Base-by-base conservation (phyloP, 2,113 vertebrate genomes). In the Mustela lutreola region DNA sequence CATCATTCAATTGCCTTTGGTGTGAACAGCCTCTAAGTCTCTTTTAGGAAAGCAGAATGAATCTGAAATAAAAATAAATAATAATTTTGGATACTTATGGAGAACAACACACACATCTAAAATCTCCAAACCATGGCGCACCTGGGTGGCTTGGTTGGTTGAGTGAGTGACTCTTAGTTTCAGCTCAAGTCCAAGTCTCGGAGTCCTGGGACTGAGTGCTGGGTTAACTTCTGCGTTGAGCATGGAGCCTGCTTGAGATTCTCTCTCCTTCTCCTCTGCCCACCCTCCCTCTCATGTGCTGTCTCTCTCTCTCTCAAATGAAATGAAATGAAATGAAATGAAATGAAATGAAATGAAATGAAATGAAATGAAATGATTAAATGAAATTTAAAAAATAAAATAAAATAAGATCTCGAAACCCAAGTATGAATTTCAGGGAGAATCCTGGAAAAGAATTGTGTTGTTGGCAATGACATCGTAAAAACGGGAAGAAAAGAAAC, bases 61-160 rank as follows among this genome's bases (percentile, higher is more conserved):
- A 5, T n/a, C 76, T 71, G 73, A 80, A 71, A 76, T 65, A 48
- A 73, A 97, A 89, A 84, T 31, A 78, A 93, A 60, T 9, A 42
- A 42, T 90, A 14, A 9, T 1, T 70, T 82, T 65, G 50, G 42
- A 33, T 7, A 7, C 3, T 15, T 15, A 21, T 39, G 26, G 28
- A 92, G n/a, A 83, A 15, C 0, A 12, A 63, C 45, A 15, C 10
- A 4, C 11, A 11, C 63, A 1, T 92, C 31, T n/a, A 67, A 48
- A 73, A 81, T 21, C 24, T 26, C 21, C 31, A 33, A 67, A 33
- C 63, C 14, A 33, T 18, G 63, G 63, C 0, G 6, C 6, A 2
- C 63, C 63, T 67, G 63, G 14, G 31, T 16, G 63, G 63, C 63
- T 33, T 6, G 16, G 63, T 33, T 33, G 63, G 31, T 33, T 67